Evolutionary conservation across 2,797 vertebrate genomes (phyloP).

Genomic region (Neosilurus hyrtlii): DNA sequence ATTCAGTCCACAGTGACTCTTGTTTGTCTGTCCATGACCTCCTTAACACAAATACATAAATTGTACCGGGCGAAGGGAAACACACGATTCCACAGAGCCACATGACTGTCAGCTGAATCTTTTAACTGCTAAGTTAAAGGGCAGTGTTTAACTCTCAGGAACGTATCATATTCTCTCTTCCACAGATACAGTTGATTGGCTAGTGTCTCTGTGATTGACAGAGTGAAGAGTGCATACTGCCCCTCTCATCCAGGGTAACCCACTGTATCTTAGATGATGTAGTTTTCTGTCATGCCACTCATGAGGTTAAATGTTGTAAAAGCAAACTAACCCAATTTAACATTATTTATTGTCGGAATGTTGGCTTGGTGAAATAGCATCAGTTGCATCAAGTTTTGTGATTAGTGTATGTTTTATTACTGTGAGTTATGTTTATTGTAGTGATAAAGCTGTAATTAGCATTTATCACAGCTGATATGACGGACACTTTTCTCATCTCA

Average conservation of each 20-base stretch:
- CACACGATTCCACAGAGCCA: neutral
- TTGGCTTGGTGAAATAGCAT: neutral
- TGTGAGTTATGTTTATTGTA: neutral
- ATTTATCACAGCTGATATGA: slow-evolving; percentile 23
- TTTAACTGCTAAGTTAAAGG: neutral
- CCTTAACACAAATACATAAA: neutral
- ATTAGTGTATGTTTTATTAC: neutral
- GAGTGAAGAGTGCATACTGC: neutral
- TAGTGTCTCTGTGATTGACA: neutral
- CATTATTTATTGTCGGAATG: neutral
- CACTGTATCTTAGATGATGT: neutral
- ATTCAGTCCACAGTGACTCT: neutral
- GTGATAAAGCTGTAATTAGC: slow-evolving; percentile 4
- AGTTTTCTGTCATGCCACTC: neutral
- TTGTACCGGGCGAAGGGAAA: neutral
- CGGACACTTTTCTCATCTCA: slow-evolving; percentile 3
- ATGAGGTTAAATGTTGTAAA: neutral
- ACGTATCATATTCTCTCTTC: neutral
- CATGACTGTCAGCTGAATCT: neutral
- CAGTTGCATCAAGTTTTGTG: neutral
- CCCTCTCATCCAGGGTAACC: neutral
- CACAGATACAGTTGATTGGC: neutral
- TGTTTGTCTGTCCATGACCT: neutral
- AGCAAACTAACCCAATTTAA: neutral
- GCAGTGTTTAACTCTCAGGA: neutral